Evolutionary conservation across 2,888 invertebrate genomes (phyloP), one percentile per base, ranked within the genome.

Genomic region (Parochlus steinenii): DNA sequence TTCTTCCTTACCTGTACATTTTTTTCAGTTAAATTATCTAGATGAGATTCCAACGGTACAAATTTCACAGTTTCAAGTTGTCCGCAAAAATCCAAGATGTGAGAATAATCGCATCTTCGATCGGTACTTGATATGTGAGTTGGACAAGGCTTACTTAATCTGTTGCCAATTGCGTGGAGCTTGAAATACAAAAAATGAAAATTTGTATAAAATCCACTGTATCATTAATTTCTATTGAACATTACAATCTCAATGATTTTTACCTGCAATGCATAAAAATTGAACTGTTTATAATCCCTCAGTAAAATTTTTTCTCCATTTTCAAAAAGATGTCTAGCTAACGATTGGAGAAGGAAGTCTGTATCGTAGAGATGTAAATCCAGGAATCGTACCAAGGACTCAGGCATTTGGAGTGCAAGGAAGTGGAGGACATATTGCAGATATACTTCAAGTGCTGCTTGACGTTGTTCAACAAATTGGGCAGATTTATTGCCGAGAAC

Each of bases 341-440:
- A 64, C 50, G 75, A 74, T 61, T 86, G 82, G 11, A 86, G 62
- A 44, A 93, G 59, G 51, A 83, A 89, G 49, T 78, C 77, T 45
- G 89, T 79, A 56, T 93, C 93, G 59, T 90, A 93, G 46, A 78
- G 62, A 52, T 86, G 80, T 47, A 95, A 79, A 50, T 89, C 75
- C 39, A 95, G 62, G 61, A 95, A 95, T 41, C 77, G 67, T 2
- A 85, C 78, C 44, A 92, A 67, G 39, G 72, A 70, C 42, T 74
- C 67, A 1, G 92, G 90, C 69, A 90, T 72, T 2, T 77, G 72
- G 45, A 76, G 67, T 43, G 74, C 76, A 41, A 87, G 62, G 50
- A 78, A 77, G 41, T 68, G 71, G 31, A 89, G 68, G 8, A 87
- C 66, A 44, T 73, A 74, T 48, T 71, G 73, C 31, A 93, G 62